Conservation (phyloP, 37 sponge, comb jelly and placozoan species). For the Agelas oroides region DNA sequence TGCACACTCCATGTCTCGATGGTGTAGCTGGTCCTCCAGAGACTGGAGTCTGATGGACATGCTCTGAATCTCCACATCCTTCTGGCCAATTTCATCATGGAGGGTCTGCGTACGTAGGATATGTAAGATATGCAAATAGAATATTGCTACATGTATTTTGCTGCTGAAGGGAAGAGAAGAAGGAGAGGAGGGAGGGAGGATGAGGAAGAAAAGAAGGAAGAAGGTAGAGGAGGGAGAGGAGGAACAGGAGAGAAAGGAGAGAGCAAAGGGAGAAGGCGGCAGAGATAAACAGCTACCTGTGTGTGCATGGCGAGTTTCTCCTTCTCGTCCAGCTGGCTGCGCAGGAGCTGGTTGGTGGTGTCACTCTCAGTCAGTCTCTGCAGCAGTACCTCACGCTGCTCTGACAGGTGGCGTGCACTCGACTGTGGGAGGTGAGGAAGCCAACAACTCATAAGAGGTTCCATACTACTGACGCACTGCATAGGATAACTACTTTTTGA, state of each 20-base stretch:
- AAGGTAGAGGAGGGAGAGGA: no score
- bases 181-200: no score
- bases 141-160: neutral
- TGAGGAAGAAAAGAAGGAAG: no score
- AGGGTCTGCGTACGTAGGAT: neutral
- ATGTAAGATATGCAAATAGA: neutral
- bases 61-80: constrained; percentile 38
- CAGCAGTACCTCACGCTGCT: constrained; percentile 50
- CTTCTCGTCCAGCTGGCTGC: constrained; percentile 37
- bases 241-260: no score
- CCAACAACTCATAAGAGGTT: neutral
- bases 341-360: constrained; percentile 17
- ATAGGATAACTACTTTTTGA: no score
- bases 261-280: no score
- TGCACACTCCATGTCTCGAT: constrained; percentile 29
- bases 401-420: neutral
- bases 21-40: constrained; percentile 65
- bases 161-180: no score
- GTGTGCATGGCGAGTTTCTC: constrained; percentile 52
- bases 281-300: constrained; percentile 35
- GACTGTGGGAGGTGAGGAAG: constrained; percentile 2
- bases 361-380: constrained; percentile 51
- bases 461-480: neutral
- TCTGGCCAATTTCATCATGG: constrained; percentile 51
- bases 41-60: constrained; percentile 63